Conservation (phyloP, 37 sponge, comb jelly and placozoan genomes). For the Mnemiopsis leidyi region DNA sequence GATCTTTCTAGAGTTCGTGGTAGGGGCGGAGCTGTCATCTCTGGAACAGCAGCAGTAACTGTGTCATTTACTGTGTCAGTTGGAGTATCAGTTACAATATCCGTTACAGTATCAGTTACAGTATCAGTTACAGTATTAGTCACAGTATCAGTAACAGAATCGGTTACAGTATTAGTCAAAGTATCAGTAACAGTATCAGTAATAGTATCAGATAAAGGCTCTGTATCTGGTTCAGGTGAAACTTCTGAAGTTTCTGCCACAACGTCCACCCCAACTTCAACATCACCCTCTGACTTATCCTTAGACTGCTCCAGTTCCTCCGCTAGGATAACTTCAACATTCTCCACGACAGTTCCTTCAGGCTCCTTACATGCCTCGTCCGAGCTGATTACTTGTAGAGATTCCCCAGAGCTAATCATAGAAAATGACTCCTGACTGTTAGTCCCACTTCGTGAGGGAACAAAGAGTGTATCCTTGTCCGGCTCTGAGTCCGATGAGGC, state of each 20-base stretch:
- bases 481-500: neutral
- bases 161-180: neutral
- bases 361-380: neutral
- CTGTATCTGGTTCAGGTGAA: neutral
- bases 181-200: neutral
- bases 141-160: neutral
- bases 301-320: neutral
- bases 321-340: neutral
- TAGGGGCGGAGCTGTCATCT: neutral
- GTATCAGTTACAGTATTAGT: neutral
- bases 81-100: neutral
- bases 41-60: neutral
- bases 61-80: neutral
- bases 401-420: neutral
- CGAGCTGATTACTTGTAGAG: neutral
- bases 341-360: neutral
- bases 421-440: slow-evolving; percentile 13
- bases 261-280: neutral
- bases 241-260: neutral
- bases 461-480: neutral
- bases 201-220: neutral
- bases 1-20: neutral
- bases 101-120: neutral
- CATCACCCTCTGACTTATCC: neutral
- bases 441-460: neutral